These are phyloP conservation scores for Diaperis boleti DNA, from an alignment of 2,888 invertebrate species.

Conservation along the genomic window DNA sequence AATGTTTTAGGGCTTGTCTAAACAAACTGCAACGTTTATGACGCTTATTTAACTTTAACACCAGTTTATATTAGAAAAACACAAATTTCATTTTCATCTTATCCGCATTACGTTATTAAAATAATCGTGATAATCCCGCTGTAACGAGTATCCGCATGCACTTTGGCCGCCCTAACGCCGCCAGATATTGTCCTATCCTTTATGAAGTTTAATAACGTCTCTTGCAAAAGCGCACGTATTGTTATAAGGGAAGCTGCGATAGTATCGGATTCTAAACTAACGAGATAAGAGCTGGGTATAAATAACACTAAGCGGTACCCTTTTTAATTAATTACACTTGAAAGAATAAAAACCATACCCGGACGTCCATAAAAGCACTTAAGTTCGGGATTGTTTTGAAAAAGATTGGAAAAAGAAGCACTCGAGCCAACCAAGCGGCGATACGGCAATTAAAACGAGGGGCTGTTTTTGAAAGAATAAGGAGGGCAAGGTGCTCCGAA, in stretches of 20 bases:
- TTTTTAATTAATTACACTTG: slow-evolving; percentile 43
- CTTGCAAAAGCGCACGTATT: too few species aligned
- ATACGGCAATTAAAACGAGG: slow-evolving; percentile 46
- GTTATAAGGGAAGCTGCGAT: background rate
- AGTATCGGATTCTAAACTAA: slow-evolving; percentile 8
- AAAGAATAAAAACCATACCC: slow-evolving; percentile 32
- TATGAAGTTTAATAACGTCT: background rate
- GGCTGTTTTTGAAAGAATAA: slow-evolving; percentile 27
- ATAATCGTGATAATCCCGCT: background rate
- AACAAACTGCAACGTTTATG: too few species aligned
- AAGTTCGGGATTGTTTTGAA: slow-evolving; percentile 34
- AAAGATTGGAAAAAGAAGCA: slow-evolving; percentile 34
- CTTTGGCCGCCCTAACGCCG: background rate
- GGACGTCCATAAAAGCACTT: slow-evolving; percentile 41
- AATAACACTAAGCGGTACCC: slow-evolving; percentile 43
- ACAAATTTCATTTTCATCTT: too few species aligned
- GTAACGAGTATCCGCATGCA: background rate
- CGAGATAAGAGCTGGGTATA: slow-evolving; percentile 28
- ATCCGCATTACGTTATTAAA: background rate
- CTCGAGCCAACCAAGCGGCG: slow-evolving; percentile 38
- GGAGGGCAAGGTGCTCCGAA: slow-evolving; percentile 24
- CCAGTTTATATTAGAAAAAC: too few species aligned
- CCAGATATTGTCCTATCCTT: background rate
- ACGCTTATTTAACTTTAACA: too few species aligned
- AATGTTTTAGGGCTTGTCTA: too few species aligned